Evolutionary conservation across 2,797 vertebrate genomes (phyloP).

Genomic region (Sphenopsis melanotis): DNA sequence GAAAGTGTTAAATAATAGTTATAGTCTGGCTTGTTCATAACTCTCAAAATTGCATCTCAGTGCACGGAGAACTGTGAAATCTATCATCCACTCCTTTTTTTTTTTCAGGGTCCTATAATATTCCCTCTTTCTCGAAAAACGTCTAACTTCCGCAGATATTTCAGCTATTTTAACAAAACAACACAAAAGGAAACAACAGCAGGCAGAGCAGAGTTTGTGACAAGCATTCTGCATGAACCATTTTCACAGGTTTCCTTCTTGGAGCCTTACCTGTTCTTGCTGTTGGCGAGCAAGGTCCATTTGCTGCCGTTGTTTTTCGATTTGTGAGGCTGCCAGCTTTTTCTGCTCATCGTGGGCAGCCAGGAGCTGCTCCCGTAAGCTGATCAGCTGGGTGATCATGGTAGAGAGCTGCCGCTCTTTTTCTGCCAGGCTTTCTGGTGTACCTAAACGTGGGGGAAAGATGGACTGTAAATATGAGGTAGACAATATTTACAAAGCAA

Average conservation of each 20-base stretch:
- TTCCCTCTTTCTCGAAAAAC: not conserved
- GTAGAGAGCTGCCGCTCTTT: conserved; percentile 98
- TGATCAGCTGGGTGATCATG: conserved; percentile 99
- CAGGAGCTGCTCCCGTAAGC: conserved; percentile 97
- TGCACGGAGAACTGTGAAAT: not conserved
- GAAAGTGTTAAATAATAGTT: not conserved
- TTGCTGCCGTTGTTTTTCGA: conserved; percentile 99
- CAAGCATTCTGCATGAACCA: not conserved
- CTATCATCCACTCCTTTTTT: not conserved
- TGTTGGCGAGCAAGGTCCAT: conserved; percentile 99
- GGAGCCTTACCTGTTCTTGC: conserved; percentile 93
- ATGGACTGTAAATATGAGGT: conserved; percentile 52
- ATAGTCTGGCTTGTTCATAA: not conserved
- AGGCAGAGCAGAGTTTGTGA: conserved; percentile 6
- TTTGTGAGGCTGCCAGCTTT: conserved; percentile 97
- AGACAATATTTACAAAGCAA: not conserved
- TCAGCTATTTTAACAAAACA: not conserved
- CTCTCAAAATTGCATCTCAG: not conserved
- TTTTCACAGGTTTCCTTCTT: conserved; percentile 31
- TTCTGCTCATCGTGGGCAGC: conserved; percentile 98
- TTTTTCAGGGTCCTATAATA: not conserved
- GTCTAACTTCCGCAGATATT: not conserved
- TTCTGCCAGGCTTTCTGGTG: conserved; percentile 96
- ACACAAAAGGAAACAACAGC: not conserved
- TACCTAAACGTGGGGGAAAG: conserved; percentile 80